These are phyloP conservation scores for Montipora capricornis DNA, from an alignment of 64 coral and sea anemone genomes.

Conservation along the genomic window DNA sequence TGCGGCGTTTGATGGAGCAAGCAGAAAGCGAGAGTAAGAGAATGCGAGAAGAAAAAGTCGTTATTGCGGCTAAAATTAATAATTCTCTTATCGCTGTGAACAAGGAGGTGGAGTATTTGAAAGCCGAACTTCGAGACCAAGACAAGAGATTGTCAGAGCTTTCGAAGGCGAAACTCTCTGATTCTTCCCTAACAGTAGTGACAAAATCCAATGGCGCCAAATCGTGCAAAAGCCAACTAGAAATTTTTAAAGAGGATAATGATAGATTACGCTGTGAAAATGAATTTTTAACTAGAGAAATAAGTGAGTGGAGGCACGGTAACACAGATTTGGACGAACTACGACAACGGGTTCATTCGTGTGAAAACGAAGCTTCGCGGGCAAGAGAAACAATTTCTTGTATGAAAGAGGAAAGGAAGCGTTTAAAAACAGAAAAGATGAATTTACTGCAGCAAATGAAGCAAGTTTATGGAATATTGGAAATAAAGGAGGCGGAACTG, in stretches of 20 bases:
- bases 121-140: slow-evolving; percentile 94
- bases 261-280: slow-evolving; percentile 89
- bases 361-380: slow-evolving; percentile 93
- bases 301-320: slow-evolving; percentile 81
- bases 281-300: slow-evolving; percentile 74
- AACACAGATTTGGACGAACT: slow-evolving; percentile 83
- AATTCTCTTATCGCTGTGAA: slow-evolving; percentile 93
- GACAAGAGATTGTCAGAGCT: slow-evolving; percentile 89
- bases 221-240: slow-evolving; percentile 54
- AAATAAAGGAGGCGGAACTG: slow-evolving; percentile 90
- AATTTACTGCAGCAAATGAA: slow-evolving; percentile 93
- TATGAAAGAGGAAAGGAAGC: slow-evolving; percentile 96
- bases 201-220: background rate
- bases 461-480: slow-evolving; percentile 91
- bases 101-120: slow-evolving; percentile 95
- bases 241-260: slow-evolving; percentile 83
- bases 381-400: slow-evolving; percentile 95
- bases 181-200: slow-evolving; percentile 29
- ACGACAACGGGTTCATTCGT: slow-evolving; percentile 82
- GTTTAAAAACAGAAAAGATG: slow-evolving; percentile 90
- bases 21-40: slow-evolving; percentile 94
- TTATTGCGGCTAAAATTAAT: slow-evolving; percentile 94
- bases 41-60: slow-evolving; percentile 93
- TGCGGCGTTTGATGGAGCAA: slow-evolving; percentile 97
- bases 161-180: slow-evolving; percentile 19